Percentiles rank a stretch among this genome's conserved stretches.
phyloP scores from a whole-genome alignment of 2,113 vertebrate species.

The Polypterus bichir region DNA sequence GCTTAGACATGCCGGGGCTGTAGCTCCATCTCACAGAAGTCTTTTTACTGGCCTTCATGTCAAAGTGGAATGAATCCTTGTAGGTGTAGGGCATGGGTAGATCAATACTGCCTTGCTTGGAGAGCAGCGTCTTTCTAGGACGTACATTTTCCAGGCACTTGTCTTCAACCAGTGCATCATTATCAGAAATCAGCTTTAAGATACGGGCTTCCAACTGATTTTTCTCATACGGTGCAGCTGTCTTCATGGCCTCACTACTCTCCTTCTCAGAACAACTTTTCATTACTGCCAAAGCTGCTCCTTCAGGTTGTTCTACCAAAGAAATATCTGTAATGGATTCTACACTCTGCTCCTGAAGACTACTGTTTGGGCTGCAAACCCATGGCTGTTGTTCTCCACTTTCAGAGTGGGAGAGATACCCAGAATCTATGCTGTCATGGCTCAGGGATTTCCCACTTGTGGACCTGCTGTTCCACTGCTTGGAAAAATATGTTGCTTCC shows the following conservation, averaged over 20 bases:
- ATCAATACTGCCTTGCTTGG: conserved; percentile 90
- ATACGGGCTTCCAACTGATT: conserved; percentile 75
- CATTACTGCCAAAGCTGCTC: conserved; percentile 12
- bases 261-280: conserved; percentile 20
- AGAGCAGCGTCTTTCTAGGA: conserved; percentile 77
- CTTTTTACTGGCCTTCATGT: conserved; percentile 57
- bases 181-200: conserved; percentile 80
- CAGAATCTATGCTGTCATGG: conserved; percentile 88
- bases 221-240: conserved; percentile 52
- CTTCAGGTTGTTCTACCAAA: conserved; percentile 21
- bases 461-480: conserved; percentile 50
- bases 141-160: conserved; percentile 74
- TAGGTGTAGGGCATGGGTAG: conserved; percentile 87
- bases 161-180: conserved; percentile 77
- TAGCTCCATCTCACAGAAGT: conserved; percentile 34
- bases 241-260: conserved; percentile 20
- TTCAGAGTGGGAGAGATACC: conserved; percentile 76
- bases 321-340: conserved; percentile 49
- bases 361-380: conserved; percentile 46
- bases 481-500: conserved; percentile 57
- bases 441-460: conserved; percentile 65
- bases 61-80: conserved; percentile 93
- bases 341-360: conserved; percentile 46
- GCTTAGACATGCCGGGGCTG: conserved; percentile 41
- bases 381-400: conserved; percentile 60